These are phyloP conservation scores for Drosophila persimilis DNA, from an alignment of 1,140 invertebrate species.

Conservation along the genomic window DNA sequence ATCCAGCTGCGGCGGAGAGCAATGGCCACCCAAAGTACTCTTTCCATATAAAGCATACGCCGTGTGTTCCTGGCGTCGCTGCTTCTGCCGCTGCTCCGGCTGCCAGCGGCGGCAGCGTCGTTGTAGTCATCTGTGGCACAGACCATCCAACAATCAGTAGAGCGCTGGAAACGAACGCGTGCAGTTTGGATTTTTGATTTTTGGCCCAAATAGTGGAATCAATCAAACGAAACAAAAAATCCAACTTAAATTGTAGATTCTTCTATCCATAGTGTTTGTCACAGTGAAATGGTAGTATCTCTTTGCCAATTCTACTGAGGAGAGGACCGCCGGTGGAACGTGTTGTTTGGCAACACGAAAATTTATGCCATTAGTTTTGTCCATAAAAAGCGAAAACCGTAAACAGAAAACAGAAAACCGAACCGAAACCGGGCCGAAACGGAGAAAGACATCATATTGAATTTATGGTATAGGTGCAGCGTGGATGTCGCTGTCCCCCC, in stretches of 20 bases:
- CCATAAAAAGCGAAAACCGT: constrained; percentile 38
- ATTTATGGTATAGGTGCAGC: constrained; percentile 68
- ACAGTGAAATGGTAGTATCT: too few species aligned
- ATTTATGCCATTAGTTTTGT: constrained; percentile 45
- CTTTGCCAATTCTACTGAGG: too few species aligned
- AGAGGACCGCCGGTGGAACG: background rate
- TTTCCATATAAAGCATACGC: too few species aligned
- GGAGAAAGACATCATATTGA: constrained; percentile 48
- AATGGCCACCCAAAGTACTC: too few species aligned
- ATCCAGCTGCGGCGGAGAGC: constrained; percentile 2
- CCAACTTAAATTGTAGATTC: background rate
- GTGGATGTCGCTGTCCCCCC: constrained; percentile 1
- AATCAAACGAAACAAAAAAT: constrained; percentile 22
- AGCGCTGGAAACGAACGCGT: constrained; percentile 66
- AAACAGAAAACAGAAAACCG: constrained; percentile 18
- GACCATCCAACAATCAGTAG: constrained; percentile 63
- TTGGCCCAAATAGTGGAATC: constrained; percentile 8
- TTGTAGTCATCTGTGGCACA: constrained; percentile 47
- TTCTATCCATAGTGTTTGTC: background rate
- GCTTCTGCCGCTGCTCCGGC: constrained; percentile 30
- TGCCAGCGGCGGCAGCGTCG: constrained; percentile 40
- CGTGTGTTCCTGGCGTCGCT: constrained; percentile 29
- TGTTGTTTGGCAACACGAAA: constrained; percentile 22
- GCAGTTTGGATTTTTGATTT: constrained; percentile 65
- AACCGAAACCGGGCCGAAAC: constrained; percentile 4